Evolutionary conservation across 2,797 vertebrate species (phyloP), one percentile per base, ranked within the genome.

Genomic region (Enteromius radiatus): DNA sequence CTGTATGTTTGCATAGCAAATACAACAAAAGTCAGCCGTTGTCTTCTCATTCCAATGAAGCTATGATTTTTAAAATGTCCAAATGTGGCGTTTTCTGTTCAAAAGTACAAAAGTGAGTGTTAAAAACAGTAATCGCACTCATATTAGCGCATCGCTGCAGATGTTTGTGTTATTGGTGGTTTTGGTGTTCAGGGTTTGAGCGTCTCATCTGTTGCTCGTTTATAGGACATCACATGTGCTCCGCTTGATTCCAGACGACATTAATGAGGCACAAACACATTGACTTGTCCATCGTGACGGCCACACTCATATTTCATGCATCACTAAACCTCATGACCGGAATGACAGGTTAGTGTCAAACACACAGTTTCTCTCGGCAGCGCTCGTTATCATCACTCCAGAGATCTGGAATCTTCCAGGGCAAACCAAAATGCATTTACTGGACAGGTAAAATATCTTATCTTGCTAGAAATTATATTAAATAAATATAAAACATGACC

Each of bases 301-400:
- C 41, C 63, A 4, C 43, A 87, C 65, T 89, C 75, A 86, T 84
- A 89, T 89, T 90, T 90, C 89, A 86, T 87, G 90, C 45, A 90
- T 92, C 90, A 88, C 86, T 91, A 9, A 69, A 28, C 65, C 54
- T 69, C 47, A 26, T 43, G 82, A 26, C 31, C 38, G 54, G 54
- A 41, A 17, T 70, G 49, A 70, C 41, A 49, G 28, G 65, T 84
- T 74, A 89, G 93, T 91, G 88, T 90, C 89, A 23, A n/a, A 59
- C 54, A 59, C 23, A n/a, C 54, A 23, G 54, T 56, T 23, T 59
- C 23, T 4, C 56, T 26, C 54, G 0, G 23, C 23, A 26, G 11
- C 11, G 56, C 56, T 59, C 11, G 11, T 26, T 59, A 59, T 26
- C 12, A 59, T 11, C n/a, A 12, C 3, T 56, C 1, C 9, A 4